These are phyloP conservation scores for Dromiciops gliroides DNA, from an alignment of 2,113 vertebrate species.

Conservation along the genomic window DNA sequence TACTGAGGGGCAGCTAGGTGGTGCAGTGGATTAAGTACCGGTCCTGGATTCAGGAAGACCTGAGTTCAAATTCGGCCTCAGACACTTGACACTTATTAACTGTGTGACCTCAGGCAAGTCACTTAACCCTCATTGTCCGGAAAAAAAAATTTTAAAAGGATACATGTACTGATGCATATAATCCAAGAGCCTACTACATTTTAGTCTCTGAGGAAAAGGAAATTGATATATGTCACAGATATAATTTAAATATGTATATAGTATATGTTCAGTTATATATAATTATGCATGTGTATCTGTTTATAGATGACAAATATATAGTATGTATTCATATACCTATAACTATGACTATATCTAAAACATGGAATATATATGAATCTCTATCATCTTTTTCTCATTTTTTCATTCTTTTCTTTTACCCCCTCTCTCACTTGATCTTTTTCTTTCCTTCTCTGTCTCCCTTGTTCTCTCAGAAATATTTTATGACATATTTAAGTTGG, in stretches of 20 bases:
- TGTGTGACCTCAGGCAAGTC: too few species aligned
- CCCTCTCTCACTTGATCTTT: neutral
- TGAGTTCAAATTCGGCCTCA: too few species aligned
- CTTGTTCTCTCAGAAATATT: constrained; percentile 38
- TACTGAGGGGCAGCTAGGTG: too few species aligned
- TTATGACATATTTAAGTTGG: neutral
- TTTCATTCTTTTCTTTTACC: neutral
- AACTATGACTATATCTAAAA: neutral
- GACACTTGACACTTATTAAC: too few species aligned
- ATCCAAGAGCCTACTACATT: neutral
- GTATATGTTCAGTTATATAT: neutral
- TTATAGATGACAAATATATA: neutral
- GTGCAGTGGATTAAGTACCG: too few species aligned
- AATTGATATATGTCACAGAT: neutral
- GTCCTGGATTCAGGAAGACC: too few species aligned
- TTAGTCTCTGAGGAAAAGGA: neutral
- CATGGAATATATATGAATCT: constrained; percentile 31
- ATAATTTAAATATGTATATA: neutral
- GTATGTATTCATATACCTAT: neutral
- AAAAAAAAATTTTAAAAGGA: too few species aligned
- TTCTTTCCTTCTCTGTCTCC: neutral
- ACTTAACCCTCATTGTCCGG: too few species aligned
- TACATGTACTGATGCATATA: too few species aligned
- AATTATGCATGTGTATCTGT: neutral
- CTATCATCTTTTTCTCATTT: neutral